phyloP scores from a whole-genome alignment of 2,888 invertebrate species.

The Leptodirus hochenwartii region DNA sequence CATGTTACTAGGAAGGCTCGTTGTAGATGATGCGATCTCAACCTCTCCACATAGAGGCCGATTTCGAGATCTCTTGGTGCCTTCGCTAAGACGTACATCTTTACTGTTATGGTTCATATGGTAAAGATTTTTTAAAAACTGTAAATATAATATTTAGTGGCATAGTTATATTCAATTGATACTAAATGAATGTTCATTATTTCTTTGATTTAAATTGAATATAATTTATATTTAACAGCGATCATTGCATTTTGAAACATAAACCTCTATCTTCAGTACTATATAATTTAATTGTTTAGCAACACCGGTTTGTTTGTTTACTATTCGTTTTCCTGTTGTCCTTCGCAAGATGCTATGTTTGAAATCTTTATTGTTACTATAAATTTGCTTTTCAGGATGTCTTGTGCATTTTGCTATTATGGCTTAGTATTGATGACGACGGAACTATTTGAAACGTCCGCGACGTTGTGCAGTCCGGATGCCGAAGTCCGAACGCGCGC shows the following conservation, averaged over 20 bases:
- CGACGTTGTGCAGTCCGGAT: constrained; percentile 25
- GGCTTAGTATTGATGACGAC: constrained; percentile 90
- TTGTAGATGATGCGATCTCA: constrained; percentile 54
- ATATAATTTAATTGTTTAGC: too few species aligned
- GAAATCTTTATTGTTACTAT: constrained; percentile 2
- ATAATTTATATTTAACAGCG: too few species aligned
- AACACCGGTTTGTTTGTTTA: too few species aligned
- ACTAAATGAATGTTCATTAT: too few species aligned
- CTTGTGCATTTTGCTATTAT: constrained; percentile 90
- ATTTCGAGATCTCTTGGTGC: constrained; percentile 53
- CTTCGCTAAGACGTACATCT: constrained; percentile 68
- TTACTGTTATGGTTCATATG: constrained; percentile 85
- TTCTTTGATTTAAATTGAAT: constrained; percentile 7
- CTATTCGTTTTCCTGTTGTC: too few species aligned
- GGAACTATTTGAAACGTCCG: constrained; percentile 60
- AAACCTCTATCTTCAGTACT: too few species aligned
- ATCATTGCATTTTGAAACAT: too few species aligned
- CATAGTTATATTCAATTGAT: too few species aligned
- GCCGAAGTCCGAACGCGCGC: constrained; percentile 14
- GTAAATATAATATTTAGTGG: not conserved
- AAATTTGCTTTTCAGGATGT: constrained; percentile 42
- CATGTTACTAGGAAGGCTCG: constrained; percentile 69
- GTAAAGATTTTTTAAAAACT: constrained; percentile 27
- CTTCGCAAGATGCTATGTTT: too few species aligned
- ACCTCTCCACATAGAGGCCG: constrained; percentile 43